Conservation (phyloP, 2,113 vertebrate genomes). For the Corythaeola cristata region DNA sequence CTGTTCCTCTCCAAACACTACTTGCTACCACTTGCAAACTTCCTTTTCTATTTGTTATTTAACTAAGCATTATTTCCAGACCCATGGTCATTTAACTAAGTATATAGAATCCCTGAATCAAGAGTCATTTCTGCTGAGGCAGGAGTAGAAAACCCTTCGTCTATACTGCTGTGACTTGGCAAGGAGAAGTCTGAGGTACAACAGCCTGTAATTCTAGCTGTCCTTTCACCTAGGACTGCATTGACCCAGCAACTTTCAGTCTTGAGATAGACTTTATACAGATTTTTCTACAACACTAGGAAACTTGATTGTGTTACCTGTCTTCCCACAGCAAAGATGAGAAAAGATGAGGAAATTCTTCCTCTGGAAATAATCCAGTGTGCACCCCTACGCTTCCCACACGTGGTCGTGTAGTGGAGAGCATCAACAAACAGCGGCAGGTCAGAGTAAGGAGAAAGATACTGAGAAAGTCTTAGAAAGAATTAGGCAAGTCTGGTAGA, state of each 20-base stretch:
- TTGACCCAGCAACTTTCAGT: background rate
- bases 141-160: background rate
- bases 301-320: background rate
- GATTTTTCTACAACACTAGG: background rate
- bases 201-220: background rate
- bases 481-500: background rate
- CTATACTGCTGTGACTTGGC: background rate
- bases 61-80: background rate
- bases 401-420: background rate
- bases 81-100: background rate
- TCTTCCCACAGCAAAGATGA: background rate
- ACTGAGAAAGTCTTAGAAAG: background rate
- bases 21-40: background rate
- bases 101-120: rapidly evolving
- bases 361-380: background rate
- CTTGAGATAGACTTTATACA: background rate
- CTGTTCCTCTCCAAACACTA: background rate
- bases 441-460: background rate
- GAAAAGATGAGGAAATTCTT: background rate
- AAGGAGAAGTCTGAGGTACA: background rate
- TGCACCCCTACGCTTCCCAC: background rate
- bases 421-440: background rate
- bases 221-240: background rate
- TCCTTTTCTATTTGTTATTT: background rate
- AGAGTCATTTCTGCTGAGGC: background rate